Conservation (phyloP, 2,113 vertebrate species). For the Myxocyprinus asiaticus region DNA sequence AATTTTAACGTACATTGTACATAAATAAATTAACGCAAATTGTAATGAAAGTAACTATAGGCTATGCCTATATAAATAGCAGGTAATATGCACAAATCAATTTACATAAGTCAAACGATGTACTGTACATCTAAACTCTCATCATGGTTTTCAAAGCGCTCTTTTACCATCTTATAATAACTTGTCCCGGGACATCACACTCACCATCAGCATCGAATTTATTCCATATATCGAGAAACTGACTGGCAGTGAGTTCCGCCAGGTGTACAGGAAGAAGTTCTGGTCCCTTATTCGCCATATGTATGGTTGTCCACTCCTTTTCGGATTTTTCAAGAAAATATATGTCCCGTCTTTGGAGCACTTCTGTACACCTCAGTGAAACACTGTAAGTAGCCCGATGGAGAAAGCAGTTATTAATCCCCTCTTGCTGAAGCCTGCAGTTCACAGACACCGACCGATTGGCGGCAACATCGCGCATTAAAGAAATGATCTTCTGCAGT, state of each 20-base stretch:
- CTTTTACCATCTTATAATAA: too few species aligned
- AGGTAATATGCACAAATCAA: background rate
- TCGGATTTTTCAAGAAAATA: constrained; percentile 22
- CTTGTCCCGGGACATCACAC: constrained; percentile 56
- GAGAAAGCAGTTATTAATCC: constrained; percentile 77
- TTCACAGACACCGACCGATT: constrained; percentile 1
- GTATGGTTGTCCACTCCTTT: constrained; percentile 43
- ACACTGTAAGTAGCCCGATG: constrained; percentile 58
- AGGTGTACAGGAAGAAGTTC: constrained; percentile 86
- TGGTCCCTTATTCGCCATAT: constrained; percentile 82
- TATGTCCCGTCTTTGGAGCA: constrained; percentile 60
- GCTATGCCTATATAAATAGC: too few species aligned
- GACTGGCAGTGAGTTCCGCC: constrained; percentile 90
- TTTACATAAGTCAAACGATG: background rate
- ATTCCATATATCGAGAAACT: constrained; percentile 96
- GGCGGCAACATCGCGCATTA: background rate
- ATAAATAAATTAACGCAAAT: too few species aligned
- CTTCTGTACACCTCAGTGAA: constrained; percentile 54
- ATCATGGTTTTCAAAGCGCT: background rate
- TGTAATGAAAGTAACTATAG: too few species aligned
- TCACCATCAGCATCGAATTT: constrained; percentile 93
- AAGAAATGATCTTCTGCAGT: constrained; percentile 17
- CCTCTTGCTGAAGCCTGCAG: background rate
- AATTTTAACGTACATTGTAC: too few species aligned
- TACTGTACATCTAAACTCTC: background rate